Conservation (phyloP, 2,888 invertebrate species). For the Xanthia togata region DNA sequence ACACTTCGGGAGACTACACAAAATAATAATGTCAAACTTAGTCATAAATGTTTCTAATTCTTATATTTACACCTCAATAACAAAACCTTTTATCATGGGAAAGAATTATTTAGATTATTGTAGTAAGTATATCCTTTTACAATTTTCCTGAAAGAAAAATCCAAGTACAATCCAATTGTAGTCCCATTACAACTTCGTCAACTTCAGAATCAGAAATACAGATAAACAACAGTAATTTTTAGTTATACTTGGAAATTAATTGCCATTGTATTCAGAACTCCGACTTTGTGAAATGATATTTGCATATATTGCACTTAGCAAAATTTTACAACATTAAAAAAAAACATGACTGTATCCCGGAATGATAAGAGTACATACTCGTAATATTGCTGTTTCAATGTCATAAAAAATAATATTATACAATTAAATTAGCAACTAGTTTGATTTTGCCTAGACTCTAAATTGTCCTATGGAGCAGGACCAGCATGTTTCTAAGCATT, state of each 20-base stretch:
- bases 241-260: constrained; percentile 57
- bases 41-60: constrained; percentile 2
- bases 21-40: constrained; percentile 23
- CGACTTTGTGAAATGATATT: constrained; percentile 36
- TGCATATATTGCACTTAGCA: constrained; percentile 15
- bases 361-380: constrained; percentile 20
- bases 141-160: not conserved
- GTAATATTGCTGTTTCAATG: too few species aligned
- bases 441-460: too few species aligned
- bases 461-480: too few species aligned
- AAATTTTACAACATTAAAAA: constrained; percentile 14
- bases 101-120: not conserved
- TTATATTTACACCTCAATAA: not conserved
- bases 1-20: constrained; percentile 23
- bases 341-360: constrained; percentile 26
- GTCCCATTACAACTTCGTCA: constrained; percentile 3
- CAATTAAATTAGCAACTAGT: too few species aligned
- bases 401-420: too few species aligned
- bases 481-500: too few species aligned
- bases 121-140: not conserved
- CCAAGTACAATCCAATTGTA: not conserved
- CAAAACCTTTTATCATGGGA: not conserved
- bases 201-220: constrained; percentile 16
- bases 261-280: constrained; percentile 44
- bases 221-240: constrained; percentile 57